Conservation (phyloP, 1,140 invertebrate genomes). For the Halesus radiatus region DNA sequence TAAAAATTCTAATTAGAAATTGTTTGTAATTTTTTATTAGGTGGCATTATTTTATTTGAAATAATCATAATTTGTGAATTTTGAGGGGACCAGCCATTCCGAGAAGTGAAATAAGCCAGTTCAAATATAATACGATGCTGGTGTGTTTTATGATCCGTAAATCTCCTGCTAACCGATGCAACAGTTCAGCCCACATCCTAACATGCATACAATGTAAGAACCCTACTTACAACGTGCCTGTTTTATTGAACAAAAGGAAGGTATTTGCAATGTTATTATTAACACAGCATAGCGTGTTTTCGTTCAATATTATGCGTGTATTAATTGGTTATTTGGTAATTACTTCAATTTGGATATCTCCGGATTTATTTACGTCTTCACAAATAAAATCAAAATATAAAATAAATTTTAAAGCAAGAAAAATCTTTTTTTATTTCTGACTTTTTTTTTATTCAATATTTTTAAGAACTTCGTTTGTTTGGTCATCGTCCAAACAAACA, state of each 20-base stretch:
- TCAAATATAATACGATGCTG: constrained; percentile 43
- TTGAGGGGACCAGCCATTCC: constrained; percentile 40
- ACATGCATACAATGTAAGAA: constrained; percentile 42
- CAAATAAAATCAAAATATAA: too few species aligned
- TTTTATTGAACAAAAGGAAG: background rate
- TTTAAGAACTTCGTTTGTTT: too few species aligned
- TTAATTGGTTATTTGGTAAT: too few species aligned
- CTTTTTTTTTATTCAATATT: too few species aligned
- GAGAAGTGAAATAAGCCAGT: constrained; percentile 53
- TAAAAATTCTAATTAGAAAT: background rate
- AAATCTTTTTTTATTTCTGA: too few species aligned
- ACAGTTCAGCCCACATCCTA: constrained; percentile 29
- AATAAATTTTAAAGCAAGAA: too few species aligned
- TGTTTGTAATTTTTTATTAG: background rate
- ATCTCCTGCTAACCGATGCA: constrained; percentile 51
- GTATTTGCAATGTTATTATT: background rate
- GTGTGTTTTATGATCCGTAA: constrained; percentile 54
- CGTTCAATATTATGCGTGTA: too few species aligned
- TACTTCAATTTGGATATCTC: too few species aligned
- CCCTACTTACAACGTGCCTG: background rate
- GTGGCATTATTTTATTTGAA: background rate
- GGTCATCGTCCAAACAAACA: too few species aligned
- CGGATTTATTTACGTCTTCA: too few species aligned
- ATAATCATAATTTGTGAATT: background rate
- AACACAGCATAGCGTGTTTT: background rate